These are phyloP conservation scores for Chloroceryle inda DNA, from an alignment of 2,797 vertebrate genomes.

Conservation along the genomic window DNA sequence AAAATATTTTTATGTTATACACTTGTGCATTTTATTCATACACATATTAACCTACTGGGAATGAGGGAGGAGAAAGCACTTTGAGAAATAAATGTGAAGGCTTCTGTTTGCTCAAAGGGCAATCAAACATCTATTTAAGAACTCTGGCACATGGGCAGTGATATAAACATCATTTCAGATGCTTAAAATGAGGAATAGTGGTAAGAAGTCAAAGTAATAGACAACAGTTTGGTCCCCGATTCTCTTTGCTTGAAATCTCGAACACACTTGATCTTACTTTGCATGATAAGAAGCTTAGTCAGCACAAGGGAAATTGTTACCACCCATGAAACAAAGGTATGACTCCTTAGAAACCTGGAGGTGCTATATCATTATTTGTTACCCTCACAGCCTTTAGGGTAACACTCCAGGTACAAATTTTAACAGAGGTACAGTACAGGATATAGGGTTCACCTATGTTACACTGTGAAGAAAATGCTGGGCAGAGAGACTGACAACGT, in stretches of 20 bases:
- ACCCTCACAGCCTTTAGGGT: not conserved
- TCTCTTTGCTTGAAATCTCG: not conserved
- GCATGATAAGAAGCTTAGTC: not conserved
- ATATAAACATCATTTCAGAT: not conserved
- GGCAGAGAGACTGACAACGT: not conserved
- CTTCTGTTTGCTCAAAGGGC: not conserved
- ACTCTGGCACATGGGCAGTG: not conserved
- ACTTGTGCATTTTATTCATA: constrained; percentile 25
- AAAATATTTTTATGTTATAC: not conserved
- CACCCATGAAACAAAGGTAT: not conserved
- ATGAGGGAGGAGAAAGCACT: not conserved
- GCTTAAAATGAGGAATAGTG: not conserved
- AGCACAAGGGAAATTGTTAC: not conserved
- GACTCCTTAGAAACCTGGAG: not conserved
- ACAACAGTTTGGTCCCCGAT: not conserved
- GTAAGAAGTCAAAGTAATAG: not conserved
- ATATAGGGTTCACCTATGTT: accelerated
- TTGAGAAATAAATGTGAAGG: not conserved
- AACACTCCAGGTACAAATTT: not conserved
- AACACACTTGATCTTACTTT: not conserved
- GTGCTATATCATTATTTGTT: not conserved
- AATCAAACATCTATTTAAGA: not conserved
- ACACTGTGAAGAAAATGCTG: not conserved
- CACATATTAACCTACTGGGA: not conserved
- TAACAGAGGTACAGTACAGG: not conserved